These are phyloP conservation scores for Oreochromis aureus DNA, from an alignment of 2,113 vertebrate species.

Conservation along the genomic window DNA sequence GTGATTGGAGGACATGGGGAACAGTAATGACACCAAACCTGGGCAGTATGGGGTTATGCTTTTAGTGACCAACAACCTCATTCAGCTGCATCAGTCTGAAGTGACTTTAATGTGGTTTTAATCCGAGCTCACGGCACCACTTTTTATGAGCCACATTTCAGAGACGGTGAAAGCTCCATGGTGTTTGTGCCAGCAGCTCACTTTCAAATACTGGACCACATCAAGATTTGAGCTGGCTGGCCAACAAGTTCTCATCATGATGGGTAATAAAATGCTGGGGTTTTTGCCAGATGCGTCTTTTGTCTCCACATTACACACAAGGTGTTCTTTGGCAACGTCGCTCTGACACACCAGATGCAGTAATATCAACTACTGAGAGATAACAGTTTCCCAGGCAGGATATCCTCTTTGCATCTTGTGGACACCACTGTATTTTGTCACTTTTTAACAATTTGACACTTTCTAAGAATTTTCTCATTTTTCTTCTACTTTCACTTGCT, in stretches of 20 bases:
- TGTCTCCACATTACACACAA: not conserved
- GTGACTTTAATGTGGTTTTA: not conserved
- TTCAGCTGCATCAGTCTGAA: not conserved
- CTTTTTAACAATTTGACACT: not conserved
- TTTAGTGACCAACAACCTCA: not conserved
- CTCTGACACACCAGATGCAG: not conserved
- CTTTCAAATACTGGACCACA: not conserved
- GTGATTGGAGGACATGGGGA: not conserved
- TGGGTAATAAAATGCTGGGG: accelerated
- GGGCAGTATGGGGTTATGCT: not conserved
- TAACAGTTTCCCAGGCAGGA: not conserved
- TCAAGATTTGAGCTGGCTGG: not conserved
- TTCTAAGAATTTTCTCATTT: not conserved
- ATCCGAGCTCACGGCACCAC: not conserved
- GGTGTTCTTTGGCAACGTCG: not conserved
- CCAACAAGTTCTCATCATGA: not conserved
- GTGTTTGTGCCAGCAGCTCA: not conserved
- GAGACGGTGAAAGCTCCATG: not conserved
- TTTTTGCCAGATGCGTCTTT: not conserved
- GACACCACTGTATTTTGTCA: not conserved
- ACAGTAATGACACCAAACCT: not conserved
- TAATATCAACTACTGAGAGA: not conserved
- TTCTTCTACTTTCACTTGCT: not conserved
- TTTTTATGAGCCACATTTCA: not conserved
- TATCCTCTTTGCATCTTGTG: not conserved